These are phyloP conservation scores for Galerucella calmariensis DNA, from an alignment of 2,888 invertebrate species.

Conservation along the genomic window DNA sequence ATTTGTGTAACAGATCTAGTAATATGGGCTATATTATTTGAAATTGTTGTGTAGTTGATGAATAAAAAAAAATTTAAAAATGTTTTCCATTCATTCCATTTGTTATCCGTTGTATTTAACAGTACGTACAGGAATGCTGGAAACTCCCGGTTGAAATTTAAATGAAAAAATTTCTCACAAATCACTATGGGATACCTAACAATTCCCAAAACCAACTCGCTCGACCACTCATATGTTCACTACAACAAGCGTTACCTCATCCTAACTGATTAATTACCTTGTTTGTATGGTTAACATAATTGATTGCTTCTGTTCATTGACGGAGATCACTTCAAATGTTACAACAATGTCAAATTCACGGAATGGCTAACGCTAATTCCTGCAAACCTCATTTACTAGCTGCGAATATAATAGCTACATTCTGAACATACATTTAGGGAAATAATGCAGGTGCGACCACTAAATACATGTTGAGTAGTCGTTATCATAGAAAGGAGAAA, in stretches of 20 bases:
- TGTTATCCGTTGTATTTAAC: too few relatives aligned
- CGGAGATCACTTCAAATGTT: slow-evolving; percentile 24
- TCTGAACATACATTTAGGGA: slow-evolving; percentile 13
- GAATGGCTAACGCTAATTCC: slow-evolving; percentile 25
- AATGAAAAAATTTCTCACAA: not conserved
- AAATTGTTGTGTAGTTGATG: too few relatives aligned
- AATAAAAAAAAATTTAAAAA: too few relatives aligned
- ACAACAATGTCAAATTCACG: slow-evolving; percentile 26
- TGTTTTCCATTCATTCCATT: too few relatives aligned
- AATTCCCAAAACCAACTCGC: not conserved
- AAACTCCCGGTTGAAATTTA: too few relatives aligned
- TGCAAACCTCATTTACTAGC: slow-evolving; percentile 20
- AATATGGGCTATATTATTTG: too few relatives aligned
- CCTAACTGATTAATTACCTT: slow-evolving; percentile 17
- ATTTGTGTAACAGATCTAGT: too few relatives aligned
- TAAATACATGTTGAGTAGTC: slow-evolving; percentile 8
- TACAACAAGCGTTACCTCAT: not conserved
- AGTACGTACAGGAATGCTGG: too few relatives aligned
- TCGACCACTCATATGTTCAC: not conserved
- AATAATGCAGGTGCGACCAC: slow-evolving; percentile 14
- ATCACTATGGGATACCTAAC: not conserved
- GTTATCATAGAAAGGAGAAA: not conserved
- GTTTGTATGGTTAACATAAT: slow-evolving; percentile 26
- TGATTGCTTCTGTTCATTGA: slow-evolving; percentile 23
- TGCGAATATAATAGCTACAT: slow-evolving; percentile 17